Conservation (phyloP, 2,113 vertebrate species). For the Coturnix japonica region DNA sequence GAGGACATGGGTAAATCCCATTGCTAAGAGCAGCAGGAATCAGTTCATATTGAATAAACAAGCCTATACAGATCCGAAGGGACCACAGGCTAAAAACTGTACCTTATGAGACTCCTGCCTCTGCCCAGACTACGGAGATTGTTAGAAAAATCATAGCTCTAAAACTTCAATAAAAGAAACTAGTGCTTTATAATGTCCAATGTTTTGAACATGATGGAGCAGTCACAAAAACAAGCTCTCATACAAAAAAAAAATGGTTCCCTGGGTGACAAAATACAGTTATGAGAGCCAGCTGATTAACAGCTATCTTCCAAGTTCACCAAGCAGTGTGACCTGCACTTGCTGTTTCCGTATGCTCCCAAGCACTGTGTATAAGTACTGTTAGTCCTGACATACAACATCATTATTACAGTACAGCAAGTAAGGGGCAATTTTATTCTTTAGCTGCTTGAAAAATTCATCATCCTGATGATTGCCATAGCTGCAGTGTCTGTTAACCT, state of each 20-base stretch:
- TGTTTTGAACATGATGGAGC: not conserved
- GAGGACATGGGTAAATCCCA: not conserved
- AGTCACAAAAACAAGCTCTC: not conserved
- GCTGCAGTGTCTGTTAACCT: not conserved
- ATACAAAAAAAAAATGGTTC: not conserved
- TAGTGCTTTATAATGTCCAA: not conserved
- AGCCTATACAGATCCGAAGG: not conserved
- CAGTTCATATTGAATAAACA: not conserved
- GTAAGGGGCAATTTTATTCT: not conserved
- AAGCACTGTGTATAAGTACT: not conserved
- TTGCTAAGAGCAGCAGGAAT: not conserved
- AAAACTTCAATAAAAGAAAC: not conserved
- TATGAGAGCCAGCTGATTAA: not conserved
- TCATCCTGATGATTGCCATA: not conserved
- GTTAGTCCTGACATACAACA: not conserved
- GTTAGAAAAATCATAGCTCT: not conserved
- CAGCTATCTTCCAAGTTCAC: not conserved
- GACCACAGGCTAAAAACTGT: not conserved
- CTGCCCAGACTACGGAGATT: not conserved
- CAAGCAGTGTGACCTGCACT: fast-evolving
- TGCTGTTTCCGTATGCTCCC: not conserved
- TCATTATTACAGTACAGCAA: not conserved
- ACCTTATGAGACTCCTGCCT: not conserved
- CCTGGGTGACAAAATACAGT: not conserved
- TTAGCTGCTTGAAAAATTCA: not conserved